Conservation (phyloP, 2,888 invertebrate genomes). For the Drosophila ezoana region DNA sequence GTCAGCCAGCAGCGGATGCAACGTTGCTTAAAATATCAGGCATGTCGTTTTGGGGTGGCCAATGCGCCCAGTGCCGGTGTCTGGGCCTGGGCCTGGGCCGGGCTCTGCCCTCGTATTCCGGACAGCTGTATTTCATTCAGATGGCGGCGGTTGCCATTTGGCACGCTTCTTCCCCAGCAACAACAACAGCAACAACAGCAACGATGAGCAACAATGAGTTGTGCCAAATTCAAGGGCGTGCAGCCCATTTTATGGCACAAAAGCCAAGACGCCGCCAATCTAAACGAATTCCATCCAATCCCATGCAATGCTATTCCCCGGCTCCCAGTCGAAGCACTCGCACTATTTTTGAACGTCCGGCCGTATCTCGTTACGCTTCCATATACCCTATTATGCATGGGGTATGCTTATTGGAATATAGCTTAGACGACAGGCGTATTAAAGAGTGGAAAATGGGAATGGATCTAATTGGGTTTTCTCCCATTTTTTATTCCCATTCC, state of each 20-base stretch:
- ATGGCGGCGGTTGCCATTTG: conserved; percentile 63
- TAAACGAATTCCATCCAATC: conserved; percentile 39
- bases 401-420: background rate
- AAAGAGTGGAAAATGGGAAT: background rate
- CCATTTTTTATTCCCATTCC: too few relatives aligned
- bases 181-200: conserved; percentile 13
- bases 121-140: conserved; percentile 69
- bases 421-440: too few relatives aligned
- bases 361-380: conserved; percentile 21
- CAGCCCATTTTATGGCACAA: conserved; percentile 39
- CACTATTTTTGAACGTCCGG: conserved; percentile 69
- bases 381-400: conserved; percentile 25
- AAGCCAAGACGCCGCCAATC: conserved; percentile 54
- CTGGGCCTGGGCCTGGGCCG: background rate
- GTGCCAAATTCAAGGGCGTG: conserved; percentile 59
- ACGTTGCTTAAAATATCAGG: conserved; percentile 53
- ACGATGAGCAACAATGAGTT: conserved; percentile 55
- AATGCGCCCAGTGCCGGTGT: conserved; percentile 18
- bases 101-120: conserved; percentile 30
- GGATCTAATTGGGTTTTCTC: too few relatives aligned
- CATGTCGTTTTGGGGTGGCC: conserved; percentile 49
- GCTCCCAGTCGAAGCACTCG: conserved; percentile 22
- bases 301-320: conserved; percentile 18
- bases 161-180: conserved; percentile 61
- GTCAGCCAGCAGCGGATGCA: conserved; percentile 40